These are phyloP conservation scores for Sericinus montela DNA, from an alignment of 2,888 invertebrate genomes.

Conservation along the genomic window DNA sequence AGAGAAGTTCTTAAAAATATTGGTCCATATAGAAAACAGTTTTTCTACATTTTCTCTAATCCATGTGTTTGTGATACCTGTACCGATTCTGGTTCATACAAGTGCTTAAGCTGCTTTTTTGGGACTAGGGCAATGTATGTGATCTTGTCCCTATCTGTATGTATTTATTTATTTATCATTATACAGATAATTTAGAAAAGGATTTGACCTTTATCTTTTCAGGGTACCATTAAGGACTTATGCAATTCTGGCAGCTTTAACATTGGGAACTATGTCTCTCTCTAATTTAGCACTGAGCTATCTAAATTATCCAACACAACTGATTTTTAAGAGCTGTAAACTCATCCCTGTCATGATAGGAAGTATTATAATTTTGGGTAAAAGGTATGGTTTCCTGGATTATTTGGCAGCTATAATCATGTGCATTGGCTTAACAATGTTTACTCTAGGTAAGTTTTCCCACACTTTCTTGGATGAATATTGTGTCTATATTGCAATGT, in stretches of 20 bases:
- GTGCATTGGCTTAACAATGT: constrained; percentile 94
- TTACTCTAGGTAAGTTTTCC: constrained; percentile 87
- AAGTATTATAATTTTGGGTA: constrained; percentile 94
- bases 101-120: too few species aligned
- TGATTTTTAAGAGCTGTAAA: constrained; percentile 99
- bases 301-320: constrained; percentile 97
- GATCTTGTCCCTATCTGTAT: too few species aligned
- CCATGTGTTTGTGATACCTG: too few species aligned
- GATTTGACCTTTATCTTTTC: constrained; percentile 32
- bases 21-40: too few species aligned
- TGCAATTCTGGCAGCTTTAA: constrained; percentile 88
- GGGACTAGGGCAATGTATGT: too few species aligned
- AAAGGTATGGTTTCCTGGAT: constrained; percentile 90
- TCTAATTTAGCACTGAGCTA: constrained; percentile 97
- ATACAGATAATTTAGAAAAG: too few species aligned
- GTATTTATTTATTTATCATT: too few species aligned
- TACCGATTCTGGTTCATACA: too few species aligned
- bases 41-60: too few species aligned
- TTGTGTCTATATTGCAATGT: too few species aligned
- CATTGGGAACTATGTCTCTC: constrained; percentile 96
- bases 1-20: too few species aligned
- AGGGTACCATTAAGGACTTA: constrained; percentile 93
- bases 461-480: too few species aligned
- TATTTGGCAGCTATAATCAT: constrained; percentile 90
- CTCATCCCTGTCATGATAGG: constrained; percentile 97